Conservation (phyloP, 2,797 vertebrate genomes). For the Denticeps clupeoides region DNA sequence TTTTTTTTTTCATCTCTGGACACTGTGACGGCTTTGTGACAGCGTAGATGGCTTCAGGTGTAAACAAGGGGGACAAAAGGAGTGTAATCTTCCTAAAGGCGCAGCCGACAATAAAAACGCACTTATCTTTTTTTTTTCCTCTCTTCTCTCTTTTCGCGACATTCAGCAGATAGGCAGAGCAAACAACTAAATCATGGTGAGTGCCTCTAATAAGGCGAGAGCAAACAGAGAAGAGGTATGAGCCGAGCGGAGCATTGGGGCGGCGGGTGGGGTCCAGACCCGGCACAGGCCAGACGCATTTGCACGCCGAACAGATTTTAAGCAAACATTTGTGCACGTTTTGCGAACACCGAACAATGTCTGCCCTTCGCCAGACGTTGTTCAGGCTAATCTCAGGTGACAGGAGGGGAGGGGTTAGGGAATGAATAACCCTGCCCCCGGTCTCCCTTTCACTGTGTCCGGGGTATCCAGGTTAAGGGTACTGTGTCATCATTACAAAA, state of each 20-base stretch:
- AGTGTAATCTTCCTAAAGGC: conserved; percentile 34
- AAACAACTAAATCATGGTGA: conserved; percentile 53
- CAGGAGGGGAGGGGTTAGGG: conserved; percentile 11
- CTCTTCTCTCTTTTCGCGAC: conserved; percentile 25
- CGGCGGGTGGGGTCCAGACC: too few species aligned
- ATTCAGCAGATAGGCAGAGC: conserved; percentile 46
- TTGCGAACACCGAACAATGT: conserved; percentile 19
- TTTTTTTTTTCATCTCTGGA: too few species aligned
- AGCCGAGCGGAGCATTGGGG: conserved; percentile 16
- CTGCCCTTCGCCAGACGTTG: conserved; percentile 26
- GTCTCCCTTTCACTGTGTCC: too few species aligned
- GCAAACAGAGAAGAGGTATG: conserved; percentile 44
- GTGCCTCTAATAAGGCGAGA: conserved; percentile 51
- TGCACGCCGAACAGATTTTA: conserved; percentile 41
- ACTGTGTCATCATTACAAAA: not conserved
- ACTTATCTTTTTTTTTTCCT: conserved; percentile 8
- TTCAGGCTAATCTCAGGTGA: conserved; percentile 27
- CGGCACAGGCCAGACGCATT: conserved; percentile 35
- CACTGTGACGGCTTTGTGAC: too few species aligned
- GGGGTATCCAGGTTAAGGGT: not conserved
- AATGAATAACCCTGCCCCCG: too few species aligned
- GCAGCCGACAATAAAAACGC: conserved; percentile 39
- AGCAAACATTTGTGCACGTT: conserved; percentile 42
- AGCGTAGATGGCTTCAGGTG: conserved; percentile 18
- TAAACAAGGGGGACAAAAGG: conserved; percentile 38